A percentile compares a stretch with the other conserved stretches of the same genome.
Conservation (phyloP, 1,140 invertebrate genomes). For the Cherax destructor region DNA sequence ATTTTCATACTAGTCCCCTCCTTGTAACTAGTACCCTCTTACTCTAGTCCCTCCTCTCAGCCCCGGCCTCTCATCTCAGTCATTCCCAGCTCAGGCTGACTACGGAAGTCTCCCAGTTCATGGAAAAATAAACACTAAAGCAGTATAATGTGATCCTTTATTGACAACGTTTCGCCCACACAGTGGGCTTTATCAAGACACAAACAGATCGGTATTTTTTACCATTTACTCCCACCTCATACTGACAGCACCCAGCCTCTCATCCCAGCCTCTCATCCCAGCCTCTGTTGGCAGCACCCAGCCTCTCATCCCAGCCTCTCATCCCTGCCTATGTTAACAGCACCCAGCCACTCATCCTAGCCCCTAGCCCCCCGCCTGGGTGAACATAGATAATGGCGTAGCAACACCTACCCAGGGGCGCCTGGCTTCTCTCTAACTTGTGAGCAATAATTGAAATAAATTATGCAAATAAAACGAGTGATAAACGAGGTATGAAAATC, state of each 20-base stretch:
- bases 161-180: too few species aligned
- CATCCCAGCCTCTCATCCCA: not conserved
- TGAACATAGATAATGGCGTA: not conserved
- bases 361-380: not conserved
- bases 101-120: too few species aligned
- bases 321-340: not conserved
- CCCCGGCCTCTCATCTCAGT: too few species aligned
- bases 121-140: too few species aligned
- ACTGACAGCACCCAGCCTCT: not conserved
- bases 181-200: too few species aligned
- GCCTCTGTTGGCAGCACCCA: not conserved
- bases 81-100: too few species aligned
- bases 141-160: too few species aligned
- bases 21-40: not conserved
- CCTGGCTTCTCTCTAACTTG: not conserved
- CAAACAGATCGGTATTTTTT: too few species aligned
- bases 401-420: not conserved
- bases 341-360: not conserved
- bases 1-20: too few species aligned
- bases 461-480: conserved; percentile 10
- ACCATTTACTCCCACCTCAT: not conserved
- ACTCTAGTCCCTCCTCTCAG: not conserved
- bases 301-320: too few species aligned
- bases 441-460: not conserved
- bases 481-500: not conserved